phyloP scores from a whole-genome alignment of 2,888 invertebrate genomes.

The Atethmia centrago region DNA sequence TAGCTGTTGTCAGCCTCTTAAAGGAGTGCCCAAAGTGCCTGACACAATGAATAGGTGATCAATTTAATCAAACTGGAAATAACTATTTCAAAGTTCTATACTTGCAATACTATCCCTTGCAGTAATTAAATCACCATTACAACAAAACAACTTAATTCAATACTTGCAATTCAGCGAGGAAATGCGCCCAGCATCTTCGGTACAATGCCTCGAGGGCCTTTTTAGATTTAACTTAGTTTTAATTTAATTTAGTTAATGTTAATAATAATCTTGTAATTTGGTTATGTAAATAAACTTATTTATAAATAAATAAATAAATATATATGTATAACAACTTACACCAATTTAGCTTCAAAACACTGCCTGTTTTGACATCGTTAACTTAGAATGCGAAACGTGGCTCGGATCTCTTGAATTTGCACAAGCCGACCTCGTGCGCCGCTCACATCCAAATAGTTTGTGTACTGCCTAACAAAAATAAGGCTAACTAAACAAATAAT shows the following conservation, averaged over 20 bases:
- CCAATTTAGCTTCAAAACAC: slow-evolving; percentile 12
- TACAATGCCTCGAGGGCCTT: no score
- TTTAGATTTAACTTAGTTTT: no score
- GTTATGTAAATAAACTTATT: no score
- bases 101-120: no score
- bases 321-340: background rate
- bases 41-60: background rate
- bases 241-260: no score
- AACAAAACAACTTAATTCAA: no score
- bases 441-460: slow-evolving; percentile 16
- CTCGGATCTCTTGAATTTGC: slow-evolving; percentile 43
- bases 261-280: no score
- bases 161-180: no score
- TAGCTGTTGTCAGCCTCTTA: no score
- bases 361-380: slow-evolving; percentile 30
- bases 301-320: no score
- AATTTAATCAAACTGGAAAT: background rate
- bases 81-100: background rate
- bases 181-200: no score
- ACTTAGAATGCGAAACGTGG: slow-evolving; percentile 41
- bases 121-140: background rate
- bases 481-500: background rate
- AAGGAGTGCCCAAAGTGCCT: no score
- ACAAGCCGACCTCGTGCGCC: slow-evolving; percentile 38
- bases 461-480: slow-evolving; percentile 16